Conservation (phyloP, 2,888 invertebrate species). For the Prosopocoilus inquinatus region DNA sequence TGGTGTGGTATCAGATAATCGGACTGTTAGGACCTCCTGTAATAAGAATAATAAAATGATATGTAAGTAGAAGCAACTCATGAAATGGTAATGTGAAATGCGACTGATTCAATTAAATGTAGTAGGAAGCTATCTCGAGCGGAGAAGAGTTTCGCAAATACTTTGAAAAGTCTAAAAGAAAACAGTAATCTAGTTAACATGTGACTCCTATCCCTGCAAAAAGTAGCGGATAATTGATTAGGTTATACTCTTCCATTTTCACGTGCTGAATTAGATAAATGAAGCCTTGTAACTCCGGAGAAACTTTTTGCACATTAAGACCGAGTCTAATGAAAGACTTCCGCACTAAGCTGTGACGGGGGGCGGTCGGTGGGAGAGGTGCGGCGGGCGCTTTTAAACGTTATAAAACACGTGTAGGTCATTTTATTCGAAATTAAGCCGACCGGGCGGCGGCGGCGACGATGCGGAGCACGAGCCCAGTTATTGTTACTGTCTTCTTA, state of each 20-base stretch:
- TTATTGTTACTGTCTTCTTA: slow-evolving; percentile 46
- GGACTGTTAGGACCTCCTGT: too few relatives aligned
- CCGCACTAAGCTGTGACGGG: background rate
- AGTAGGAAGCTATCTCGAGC: too few relatives aligned
- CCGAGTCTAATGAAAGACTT: slow-evolving; percentile 18
- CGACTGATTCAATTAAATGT: too few relatives aligned
- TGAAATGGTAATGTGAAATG: too few relatives aligned
- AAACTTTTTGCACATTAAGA: slow-evolving; percentile 22
- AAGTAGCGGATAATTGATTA: slow-evolving; percentile 18
- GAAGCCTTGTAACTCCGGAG: slow-evolving; percentile 18
- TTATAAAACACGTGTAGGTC: slow-evolving; percentile 13
- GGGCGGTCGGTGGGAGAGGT: background rate
- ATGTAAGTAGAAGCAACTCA: too few relatives aligned
- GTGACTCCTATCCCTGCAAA: slow-evolving; percentile 3
- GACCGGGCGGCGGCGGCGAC: slow-evolving; percentile 35
- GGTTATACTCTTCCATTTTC: slow-evolving; percentile 21
- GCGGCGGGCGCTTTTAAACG: slow-evolving; percentile 9
- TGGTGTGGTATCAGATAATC: too few relatives aligned
- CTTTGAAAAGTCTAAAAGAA: too few relatives aligned
- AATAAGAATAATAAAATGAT: too few relatives aligned
- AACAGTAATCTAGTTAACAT: too few relatives aligned
- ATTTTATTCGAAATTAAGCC: slow-evolving; percentile 7
- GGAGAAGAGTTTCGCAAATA: too few relatives aligned
- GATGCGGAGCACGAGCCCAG: slow-evolving; percentile 41
- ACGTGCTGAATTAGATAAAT: slow-evolving; percentile 20